These are phyloP conservation scores for Intellagama lesueurii DNA, from an alignment of 2,797 vertebrate genomes.

Conservation along the genomic window DNA sequence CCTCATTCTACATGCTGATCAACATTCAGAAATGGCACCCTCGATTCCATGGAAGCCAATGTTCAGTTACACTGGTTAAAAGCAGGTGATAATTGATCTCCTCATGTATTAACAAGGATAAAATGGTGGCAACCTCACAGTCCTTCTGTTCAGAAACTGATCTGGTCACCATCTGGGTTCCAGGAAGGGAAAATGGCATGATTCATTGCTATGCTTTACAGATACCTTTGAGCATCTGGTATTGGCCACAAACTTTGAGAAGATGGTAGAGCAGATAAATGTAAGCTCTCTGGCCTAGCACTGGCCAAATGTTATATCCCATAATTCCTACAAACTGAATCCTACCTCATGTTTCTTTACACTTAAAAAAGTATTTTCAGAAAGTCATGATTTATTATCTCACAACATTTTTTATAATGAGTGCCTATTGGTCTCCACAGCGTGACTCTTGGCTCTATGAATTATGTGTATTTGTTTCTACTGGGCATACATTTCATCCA, in stretches of 20 bases:
- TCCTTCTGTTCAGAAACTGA: neutral
- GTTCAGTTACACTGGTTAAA: neutral
- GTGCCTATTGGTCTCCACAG: neutral
- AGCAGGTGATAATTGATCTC: neutral
- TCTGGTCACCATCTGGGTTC: neutral
- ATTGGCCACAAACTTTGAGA: neutral
- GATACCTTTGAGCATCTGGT: conserved; percentile 14
- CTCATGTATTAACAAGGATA: neutral
- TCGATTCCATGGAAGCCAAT: neutral
- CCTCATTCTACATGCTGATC: neutral
- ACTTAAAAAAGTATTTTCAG: neutral
- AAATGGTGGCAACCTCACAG: neutral
- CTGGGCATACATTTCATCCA: neutral
- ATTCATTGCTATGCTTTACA: neutral
- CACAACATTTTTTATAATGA: neutral
- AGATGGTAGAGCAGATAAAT: neutral
- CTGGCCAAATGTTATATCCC: conserved; percentile 2
- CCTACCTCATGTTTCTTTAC: neutral
- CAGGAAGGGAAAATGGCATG: neutral
- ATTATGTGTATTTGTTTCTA: neutral
- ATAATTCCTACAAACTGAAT: neutral
- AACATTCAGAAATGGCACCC: neutral
- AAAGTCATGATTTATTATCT: neutral
- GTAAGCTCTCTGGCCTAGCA: neutral
- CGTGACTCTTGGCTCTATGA: rapidly evolving